Conservation (phyloP, 2,113 vertebrate genomes). For the Stigmatopora argus region DNA sequence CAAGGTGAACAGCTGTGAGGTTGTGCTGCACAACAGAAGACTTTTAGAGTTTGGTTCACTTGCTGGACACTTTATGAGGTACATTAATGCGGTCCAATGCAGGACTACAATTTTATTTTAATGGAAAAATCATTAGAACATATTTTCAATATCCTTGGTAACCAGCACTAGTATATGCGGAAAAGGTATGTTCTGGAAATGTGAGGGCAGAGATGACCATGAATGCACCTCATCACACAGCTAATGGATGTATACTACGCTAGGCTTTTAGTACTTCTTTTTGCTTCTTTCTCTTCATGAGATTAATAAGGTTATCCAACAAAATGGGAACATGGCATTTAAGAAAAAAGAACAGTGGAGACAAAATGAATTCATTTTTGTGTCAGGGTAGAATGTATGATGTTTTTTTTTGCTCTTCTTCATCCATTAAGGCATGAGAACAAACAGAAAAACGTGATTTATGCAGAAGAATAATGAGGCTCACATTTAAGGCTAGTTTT, state of each 20-base stretch:
- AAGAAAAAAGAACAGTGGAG: not conserved
- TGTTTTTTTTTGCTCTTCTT: not conserved
- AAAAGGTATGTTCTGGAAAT: too few species aligned
- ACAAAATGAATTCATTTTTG: constrained; percentile 3
- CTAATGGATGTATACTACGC: too few species aligned
- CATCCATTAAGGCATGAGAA: not conserved
- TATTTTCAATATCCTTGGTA: not conserved
- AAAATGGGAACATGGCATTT: not conserved
- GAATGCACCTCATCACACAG: too few species aligned
- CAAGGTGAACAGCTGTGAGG: not conserved
- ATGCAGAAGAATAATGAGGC: constrained; percentile 19
- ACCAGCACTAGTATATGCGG: too few species aligned
- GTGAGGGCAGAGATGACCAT: too few species aligned
- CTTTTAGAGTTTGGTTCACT: not conserved
- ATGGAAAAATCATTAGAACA: not conserved
- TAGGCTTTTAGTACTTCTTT: too few species aligned
- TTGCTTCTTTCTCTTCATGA: too few species aligned
- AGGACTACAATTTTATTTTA: too few species aligned
- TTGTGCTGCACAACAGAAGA: not conserved
- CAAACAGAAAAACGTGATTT: constrained; percentile 5
- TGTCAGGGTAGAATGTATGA: not conserved
- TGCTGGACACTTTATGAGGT: not conserved
- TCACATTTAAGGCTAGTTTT: not conserved
- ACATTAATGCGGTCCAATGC: not conserved
- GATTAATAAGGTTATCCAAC: not conserved